Evolutionary conservation across 2,113 vertebrate genomes (phyloP).

Genomic region (Gallinago undulata): DNA sequence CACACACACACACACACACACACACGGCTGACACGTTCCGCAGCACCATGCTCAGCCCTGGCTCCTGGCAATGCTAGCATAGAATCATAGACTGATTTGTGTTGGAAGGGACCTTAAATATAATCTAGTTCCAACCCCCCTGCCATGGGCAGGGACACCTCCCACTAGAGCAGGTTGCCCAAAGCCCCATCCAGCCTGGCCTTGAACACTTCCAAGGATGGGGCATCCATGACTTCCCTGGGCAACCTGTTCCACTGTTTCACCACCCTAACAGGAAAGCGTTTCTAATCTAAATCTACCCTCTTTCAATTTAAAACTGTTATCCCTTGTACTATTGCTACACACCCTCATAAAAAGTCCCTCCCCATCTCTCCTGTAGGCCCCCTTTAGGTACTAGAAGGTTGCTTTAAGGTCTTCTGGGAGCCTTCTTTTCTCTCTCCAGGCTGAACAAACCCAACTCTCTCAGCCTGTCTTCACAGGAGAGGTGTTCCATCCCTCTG

Average conservation of each 20-base stretch:
- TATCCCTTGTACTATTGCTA: background rate
- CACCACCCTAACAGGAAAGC: background rate
- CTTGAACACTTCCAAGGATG: too few relatives aligned
- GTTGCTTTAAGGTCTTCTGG: background rate
- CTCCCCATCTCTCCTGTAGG: background rate
- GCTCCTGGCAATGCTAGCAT: background rate
- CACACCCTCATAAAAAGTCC: too few relatives aligned
- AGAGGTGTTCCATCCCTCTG: background rate
- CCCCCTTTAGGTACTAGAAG: background rate
- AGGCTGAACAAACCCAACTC: background rate
- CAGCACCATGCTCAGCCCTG: background rate
- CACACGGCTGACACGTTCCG: background rate
- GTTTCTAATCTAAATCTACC: background rate
- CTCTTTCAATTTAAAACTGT: background rate
- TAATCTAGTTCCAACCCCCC: background rate
- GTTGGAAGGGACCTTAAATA: background rate
- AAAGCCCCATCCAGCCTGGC: too few relatives aligned
- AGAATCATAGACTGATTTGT: background rate
- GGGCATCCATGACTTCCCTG: too few relatives aligned
- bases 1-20: background rate
- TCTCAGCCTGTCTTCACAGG: background rate
- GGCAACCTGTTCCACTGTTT: background rate
- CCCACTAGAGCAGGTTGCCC: too few relatives aligned
- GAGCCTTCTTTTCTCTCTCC: background rate
- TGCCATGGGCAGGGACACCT: background rate